These are phyloP conservation scores for Amiota mariae DNA, from an alignment of 2,888 invertebrate species.

Conservation along the genomic window DNA sequence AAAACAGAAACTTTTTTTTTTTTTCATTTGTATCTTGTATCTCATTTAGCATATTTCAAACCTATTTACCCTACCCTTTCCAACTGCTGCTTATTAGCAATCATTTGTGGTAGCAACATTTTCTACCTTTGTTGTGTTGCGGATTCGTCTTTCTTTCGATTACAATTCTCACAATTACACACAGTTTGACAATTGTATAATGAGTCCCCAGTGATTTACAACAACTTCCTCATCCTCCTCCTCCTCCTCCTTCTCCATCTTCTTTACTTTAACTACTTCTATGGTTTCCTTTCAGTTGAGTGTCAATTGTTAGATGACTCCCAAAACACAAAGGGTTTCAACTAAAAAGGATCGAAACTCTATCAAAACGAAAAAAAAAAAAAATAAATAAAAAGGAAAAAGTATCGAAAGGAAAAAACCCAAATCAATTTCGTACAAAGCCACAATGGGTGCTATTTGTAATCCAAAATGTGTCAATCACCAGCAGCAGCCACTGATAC, in stretches of 20 bases:
- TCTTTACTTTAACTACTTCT: conserved; percentile 33
- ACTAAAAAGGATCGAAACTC: neutral
- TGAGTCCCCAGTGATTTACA: conserved; percentile 62
- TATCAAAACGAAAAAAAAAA: conserved; percentile 37
- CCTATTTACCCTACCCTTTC: no score
- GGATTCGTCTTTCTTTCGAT: conserved; percentile 40
- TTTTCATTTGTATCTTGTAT: no score
- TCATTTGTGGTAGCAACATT: no score
- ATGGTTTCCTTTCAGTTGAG: neutral
- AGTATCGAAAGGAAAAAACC: conserved; percentile 19
- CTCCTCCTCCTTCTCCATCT: no score
- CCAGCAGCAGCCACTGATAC: no score
- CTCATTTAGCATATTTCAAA: no score
- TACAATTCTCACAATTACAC: conserved; percentile 61
- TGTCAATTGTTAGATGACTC: conserved; percentile 12
- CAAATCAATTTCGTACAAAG: conserved; percentile 42
- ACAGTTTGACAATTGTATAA: conserved; percentile 66
- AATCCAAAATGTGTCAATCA: conserved; percentile 33
- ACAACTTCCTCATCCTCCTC: no score
- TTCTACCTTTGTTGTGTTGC: neutral
- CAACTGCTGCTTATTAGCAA: no score
- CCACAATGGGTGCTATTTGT: conserved; percentile 54
- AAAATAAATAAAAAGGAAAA: no score
- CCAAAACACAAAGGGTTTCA: conserved; percentile 14
- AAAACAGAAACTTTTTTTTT: neutral